Evolutionary conservation across 2,888 invertebrate genomes (phyloP), one percentile per base, ranked within the genome.

Genomic region (Mechanitis mazaeus): DNA sequence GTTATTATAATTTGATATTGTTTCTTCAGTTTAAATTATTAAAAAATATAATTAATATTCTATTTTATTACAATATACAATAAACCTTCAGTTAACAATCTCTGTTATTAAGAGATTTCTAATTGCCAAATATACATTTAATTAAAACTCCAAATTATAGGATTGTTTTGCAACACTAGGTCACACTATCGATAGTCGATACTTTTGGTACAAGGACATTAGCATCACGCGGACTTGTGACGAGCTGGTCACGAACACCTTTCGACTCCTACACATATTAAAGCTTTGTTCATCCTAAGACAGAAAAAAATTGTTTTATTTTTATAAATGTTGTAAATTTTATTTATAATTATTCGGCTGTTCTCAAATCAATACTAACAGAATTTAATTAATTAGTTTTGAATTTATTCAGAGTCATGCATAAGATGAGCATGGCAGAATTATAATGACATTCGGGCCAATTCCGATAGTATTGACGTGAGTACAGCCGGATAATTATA

Each of bases 171-270:
- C 64, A 60, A 70, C 71, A 57, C 59, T 55, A 59, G 33, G 58
- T 57, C 62, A 42, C 46, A 54, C 59, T 64, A 66, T 67, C 63
- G 55, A 61, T 59, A 64, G 55, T 62, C 53, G 54, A 55, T 53
- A 58, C 59, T 61, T 65, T 56, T 63, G 59, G 67, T 58, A 66
- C 85, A 83, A 87, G 86, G 87, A 82, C 84, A 78, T 64, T 62
- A 69, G 75, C 77, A 79, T 83, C 84, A 86, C 85, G 84, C 74
- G 70, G 77, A 72, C 77, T 72, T 78, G 75, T 81, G 82, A 85
- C 83, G 78, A 71, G 71, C 61, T 68, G 74, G 75, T 80, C 85
- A 85, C 85, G 85, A 71, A 63, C 64, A 54, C 63, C 71, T 70
- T 73, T 76, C 77, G 68, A 79, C 75, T 79, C 76, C 58, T 55